Percentiles rank a stretch among this genome's conserved stretches.
phyloP scores from a whole-genome alignment of 2,113 vertebrate genomes.

The Neomonachus schauinslandi region DNA sequence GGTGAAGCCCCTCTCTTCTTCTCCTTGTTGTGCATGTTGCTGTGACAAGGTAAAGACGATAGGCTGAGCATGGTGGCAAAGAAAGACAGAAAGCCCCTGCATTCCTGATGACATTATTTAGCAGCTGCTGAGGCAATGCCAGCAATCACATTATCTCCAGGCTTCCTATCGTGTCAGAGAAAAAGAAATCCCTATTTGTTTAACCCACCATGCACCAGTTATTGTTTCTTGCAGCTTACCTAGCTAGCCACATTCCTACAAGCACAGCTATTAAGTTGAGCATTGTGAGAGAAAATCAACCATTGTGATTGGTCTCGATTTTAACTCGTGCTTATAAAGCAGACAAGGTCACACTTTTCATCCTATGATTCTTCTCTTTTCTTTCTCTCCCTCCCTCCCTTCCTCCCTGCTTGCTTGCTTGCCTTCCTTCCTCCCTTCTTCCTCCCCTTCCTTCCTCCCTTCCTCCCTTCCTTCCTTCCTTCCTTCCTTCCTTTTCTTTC shows the following conservation, averaged over 20 bases:
- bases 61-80: neutral
- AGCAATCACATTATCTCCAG: neutral
- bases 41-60: neutral
- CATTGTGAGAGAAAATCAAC: neutral
- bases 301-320: neutral
- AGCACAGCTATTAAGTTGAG: no score
- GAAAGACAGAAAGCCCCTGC: neutral
- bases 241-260: neutral
- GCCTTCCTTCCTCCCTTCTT: neutral
- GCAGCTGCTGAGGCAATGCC: neutral
- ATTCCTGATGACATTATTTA: neutral
- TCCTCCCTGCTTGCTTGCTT: rapidly evolving
- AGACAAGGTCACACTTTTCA: neutral
- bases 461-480: neutral
- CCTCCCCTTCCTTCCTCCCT: rapidly evolving
- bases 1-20: neutral
- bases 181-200: neutral
- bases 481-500: neutral
- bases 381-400: neutral
- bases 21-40: neutral
- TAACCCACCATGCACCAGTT: no score
- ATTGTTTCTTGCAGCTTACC: neutral
- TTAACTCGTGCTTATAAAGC: neutral
- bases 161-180: neutral
- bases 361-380: neutral